These are phyloP conservation scores for Rhogogaster chlorosoma DNA, from an alignment of 2,888 invertebrate genomes.

Conservation along the genomic window DNA sequence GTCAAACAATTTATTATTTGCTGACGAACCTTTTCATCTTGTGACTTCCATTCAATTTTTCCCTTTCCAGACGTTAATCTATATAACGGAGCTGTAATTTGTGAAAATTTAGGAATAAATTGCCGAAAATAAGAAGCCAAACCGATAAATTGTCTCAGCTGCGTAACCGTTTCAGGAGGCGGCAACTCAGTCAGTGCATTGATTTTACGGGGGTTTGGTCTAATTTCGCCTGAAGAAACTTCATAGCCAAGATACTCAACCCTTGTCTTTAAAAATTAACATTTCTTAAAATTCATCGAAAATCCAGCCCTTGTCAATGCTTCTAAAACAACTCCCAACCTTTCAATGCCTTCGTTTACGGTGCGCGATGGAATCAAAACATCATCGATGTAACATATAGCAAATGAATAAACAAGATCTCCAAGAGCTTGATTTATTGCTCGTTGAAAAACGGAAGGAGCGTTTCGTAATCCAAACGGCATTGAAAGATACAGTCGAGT, in stretches of 20 bases:
- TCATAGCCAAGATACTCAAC: background rate
- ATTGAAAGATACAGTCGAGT: too few species aligned
- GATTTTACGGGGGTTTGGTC: slow-evolving; percentile 61
- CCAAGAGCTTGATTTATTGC: too few species aligned
- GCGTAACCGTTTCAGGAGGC: slow-evolving; percentile 79
- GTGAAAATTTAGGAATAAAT: slow-evolving; percentile 53
- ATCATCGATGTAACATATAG: background rate
- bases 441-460: too few species aligned
- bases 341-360: background rate
- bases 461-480: too few species aligned
- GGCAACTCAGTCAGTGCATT: slow-evolving; percentile 78
- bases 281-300: too few species aligned
- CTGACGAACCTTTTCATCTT: slow-evolving; percentile 49
- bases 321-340: too few species aligned
- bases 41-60: slow-evolving; percentile 50
- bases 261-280: too few species aligned
- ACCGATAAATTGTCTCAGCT: slow-evolving; percentile 63
- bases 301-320: too few species aligned
- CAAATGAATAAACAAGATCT: background rate
- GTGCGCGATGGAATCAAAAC: background rate
- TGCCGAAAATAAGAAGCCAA: slow-evolving; percentile 55
- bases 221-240: too few species aligned
- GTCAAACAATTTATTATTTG: slow-evolving; percentile 35
- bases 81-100: slow-evolving; percentile 24
- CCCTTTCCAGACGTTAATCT: slow-evolving; percentile 34